Evolutionary conservation across 2,113 vertebrate species (phyloP).

Genomic region (Sander vitreus): DNA sequence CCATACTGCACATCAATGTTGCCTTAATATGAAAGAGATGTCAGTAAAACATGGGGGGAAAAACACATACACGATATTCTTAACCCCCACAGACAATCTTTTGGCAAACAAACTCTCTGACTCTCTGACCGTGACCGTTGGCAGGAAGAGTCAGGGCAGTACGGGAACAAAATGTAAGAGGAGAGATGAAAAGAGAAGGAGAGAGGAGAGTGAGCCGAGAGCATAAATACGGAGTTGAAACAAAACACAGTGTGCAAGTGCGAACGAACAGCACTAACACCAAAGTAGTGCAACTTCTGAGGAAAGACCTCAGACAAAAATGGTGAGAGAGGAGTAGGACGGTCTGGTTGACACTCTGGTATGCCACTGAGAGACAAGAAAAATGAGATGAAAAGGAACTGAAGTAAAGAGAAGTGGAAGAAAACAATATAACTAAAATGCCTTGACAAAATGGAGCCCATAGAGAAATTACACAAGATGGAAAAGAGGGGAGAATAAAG

Average conservation of each 20-base stretch:
- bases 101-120: constrained; percentile 55
- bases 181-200: constrained; percentile 45
- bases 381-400: constrained; percentile 15
- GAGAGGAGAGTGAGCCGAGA: constrained; percentile 30
- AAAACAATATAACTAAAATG: neutral
- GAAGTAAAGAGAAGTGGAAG: neutral
- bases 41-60: constrained; percentile 18
- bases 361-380: constrained; percentile 20
- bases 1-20: constrained; percentile 43
- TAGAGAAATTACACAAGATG: constrained; percentile 20
- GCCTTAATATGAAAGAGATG: constrained; percentile 50
- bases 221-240: constrained; percentile 46
- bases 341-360: constrained; percentile 18
- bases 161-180: constrained; percentile 53
- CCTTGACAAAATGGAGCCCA: constrained; percentile 23
- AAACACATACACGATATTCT: constrained; percentile 25
- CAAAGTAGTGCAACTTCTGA: constrained; percentile 54
- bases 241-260: constrained; percentile 47
- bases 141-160: constrained; percentile 33
- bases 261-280: constrained; percentile 46
- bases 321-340: constrained; percentile 28
- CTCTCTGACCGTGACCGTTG: constrained; percentile 37
- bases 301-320: constrained; percentile 30
- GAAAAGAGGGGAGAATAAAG: constrained; percentile 13
- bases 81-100: constrained; percentile 39